Percentiles rank a stretch among this genome's conserved stretches.
Evolutionary conservation across 2,113 vertebrate genomes (phyloP).

Genomic region (Triplophysa dalaica): DNA sequence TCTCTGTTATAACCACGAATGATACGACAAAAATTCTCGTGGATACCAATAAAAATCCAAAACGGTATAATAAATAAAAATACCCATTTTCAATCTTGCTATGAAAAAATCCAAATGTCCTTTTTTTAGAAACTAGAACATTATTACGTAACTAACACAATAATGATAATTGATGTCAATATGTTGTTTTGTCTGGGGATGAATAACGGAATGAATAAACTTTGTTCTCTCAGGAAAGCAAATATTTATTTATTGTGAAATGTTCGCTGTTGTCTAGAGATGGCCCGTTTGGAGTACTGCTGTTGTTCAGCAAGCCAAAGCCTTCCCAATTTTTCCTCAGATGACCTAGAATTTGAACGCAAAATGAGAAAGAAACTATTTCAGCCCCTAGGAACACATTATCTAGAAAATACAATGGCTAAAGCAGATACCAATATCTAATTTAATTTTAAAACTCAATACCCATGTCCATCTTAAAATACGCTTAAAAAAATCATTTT

Average conservation of each 20-base stretch:
- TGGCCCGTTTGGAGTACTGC: slow-evolving; percentile 10
- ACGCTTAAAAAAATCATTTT: slow-evolving; percentile 28
- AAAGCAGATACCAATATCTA: slow-evolving; percentile 1
- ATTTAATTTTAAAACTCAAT: slow-evolving; percentile 14
- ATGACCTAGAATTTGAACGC: slow-evolving; percentile 19
- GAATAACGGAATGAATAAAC: neutral
- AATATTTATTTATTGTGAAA: neutral
- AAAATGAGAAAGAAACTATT: slow-evolving; percentile 15
- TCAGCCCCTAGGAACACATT: slow-evolving; percentile 18
- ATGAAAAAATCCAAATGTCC: too few species aligned
- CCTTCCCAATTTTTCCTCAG: slow-evolving; percentile 15
- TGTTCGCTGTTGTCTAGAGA: slow-evolving; percentile 47
- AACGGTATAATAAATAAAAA: too few species aligned
- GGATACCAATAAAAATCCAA: too few species aligned
- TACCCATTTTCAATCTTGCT: too few species aligned
- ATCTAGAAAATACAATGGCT: neutral
- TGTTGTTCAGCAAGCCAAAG: slow-evolving; percentile 19
- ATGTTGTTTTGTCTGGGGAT: neutral
- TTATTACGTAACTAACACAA: too few species aligned
- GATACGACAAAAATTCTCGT: too few species aligned
- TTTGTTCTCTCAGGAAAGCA: neutral
- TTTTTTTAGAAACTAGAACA: too few species aligned
- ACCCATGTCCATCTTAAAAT: slow-evolving; percentile 24
- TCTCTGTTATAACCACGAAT: too few species aligned
- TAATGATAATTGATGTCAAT: too few species aligned